Conservation (phyloP, 2,888 invertebrate genomes). For the Poecilobothrus nobilitatus region DNA sequence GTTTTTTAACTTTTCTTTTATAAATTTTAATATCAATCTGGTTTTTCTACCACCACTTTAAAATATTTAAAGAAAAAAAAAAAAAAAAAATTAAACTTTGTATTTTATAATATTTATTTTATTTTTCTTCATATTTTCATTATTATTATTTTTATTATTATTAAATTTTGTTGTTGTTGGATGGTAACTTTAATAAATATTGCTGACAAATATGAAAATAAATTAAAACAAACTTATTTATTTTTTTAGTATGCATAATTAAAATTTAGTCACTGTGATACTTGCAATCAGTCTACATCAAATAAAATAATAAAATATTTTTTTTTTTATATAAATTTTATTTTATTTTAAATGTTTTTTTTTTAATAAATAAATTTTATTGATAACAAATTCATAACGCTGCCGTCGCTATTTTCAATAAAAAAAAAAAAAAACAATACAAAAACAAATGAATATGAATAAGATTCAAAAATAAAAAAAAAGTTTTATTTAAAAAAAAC, state of each 20-base stretch:
- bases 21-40: background rate
- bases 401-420: too few relatives aligned
- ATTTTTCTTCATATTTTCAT: background rate
- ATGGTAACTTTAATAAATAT: background rate
- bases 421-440: too few relatives aligned
- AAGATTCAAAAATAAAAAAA: too few relatives aligned
- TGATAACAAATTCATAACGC: too few relatives aligned
- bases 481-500: too few relatives aligned
- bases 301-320: too few relatives aligned
- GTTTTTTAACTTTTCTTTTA: too few relatives aligned
- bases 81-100: background rate
- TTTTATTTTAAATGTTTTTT: background rate
- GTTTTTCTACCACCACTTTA: constrained; percentile 2
- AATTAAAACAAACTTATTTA: background rate
- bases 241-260: constrained; percentile 1
- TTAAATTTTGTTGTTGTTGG: background rate
- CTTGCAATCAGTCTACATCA: constrained; percentile 4
- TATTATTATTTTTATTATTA: background rate
- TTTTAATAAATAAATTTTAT: too few relatives aligned
- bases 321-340: too few relatives aligned
- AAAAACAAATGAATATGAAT: too few relatives aligned
- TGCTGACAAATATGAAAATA: background rate
- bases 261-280: constrained; percentile 2
- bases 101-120: too few relatives aligned
- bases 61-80: background rate